Evolutionary conservation across 2,888 invertebrate species (phyloP).

Genomic region (Oligia latruncula): DNA sequence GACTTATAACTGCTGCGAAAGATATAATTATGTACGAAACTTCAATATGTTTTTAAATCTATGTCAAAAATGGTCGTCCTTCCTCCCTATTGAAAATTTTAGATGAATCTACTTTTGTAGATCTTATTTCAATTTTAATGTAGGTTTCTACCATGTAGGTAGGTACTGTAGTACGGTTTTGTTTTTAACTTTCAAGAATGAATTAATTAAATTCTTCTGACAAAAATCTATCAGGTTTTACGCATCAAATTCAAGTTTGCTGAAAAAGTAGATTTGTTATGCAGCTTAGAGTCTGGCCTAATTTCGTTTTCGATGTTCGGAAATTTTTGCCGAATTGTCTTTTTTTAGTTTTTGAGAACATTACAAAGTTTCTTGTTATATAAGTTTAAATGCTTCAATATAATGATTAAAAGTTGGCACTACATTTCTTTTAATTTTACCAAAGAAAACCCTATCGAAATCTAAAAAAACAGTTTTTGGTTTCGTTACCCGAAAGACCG

Average conservation of each 20-base stretch:
- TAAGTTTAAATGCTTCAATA: not conserved
- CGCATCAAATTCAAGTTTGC: not conserved
- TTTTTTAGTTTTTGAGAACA: not conserved
- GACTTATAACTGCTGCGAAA: not conserved
- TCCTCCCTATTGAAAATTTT: not conserved
- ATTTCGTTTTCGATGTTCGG: not conserved
- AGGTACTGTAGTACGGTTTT: not conserved
- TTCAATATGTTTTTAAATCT: not conserved
- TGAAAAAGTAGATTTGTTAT: not conserved
- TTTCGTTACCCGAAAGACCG: not conserved
- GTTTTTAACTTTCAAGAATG: not conserved
- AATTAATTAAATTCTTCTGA: not conserved
- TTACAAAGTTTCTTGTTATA: not conserved
- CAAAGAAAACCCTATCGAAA: not conserved
- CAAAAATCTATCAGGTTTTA: not conserved
- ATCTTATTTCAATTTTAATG: not conserved
- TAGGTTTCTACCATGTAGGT: not conserved
- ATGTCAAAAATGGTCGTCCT: not conserved
- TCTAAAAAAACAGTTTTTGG: not conserved
- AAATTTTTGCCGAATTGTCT: not conserved
- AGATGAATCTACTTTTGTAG: not conserved
- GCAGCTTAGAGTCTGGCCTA: not conserved
- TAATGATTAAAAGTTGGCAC: not conserved
- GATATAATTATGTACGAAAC: not conserved
- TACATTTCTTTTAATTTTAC: not conserved